These are phyloP conservation scores for Taeniopygia guttata DNA, from an alignment of 2,797 vertebrate species.

Conservation along the genomic window DNA sequence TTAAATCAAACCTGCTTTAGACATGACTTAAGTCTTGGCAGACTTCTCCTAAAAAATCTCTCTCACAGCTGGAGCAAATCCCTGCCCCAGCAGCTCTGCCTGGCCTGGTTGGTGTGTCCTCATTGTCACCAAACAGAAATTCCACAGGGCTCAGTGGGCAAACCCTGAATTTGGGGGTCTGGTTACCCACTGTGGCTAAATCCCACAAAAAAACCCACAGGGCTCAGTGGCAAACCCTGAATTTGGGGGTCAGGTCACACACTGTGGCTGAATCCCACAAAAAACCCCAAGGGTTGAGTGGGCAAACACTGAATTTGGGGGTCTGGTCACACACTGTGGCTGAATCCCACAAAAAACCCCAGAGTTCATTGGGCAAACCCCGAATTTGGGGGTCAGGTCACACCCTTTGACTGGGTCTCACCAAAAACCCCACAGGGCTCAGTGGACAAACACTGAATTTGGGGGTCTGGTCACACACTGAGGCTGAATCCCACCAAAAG, in stretches of 20 bases:
- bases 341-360: too few relatives aligned
- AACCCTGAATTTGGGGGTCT: too few relatives aligned
- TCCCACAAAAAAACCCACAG: neutral
- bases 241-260: too few relatives aligned
- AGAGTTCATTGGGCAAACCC: too few relatives aligned
- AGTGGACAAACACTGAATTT: neutral
- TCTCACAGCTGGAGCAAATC: neutral
- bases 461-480: neutral
- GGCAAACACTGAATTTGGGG: too few relatives aligned
- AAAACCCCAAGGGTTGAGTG: too few relatives aligned
- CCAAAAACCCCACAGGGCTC: accelerated
- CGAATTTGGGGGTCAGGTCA: too few relatives aligned
- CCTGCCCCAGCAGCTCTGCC: neutral
- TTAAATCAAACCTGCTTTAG: neutral
- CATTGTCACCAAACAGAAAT: accelerated
- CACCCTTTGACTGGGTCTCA: too few relatives aligned
- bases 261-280: too few relatives aligned
- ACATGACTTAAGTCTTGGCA: neutral
- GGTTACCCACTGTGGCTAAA: too few relatives aligned
- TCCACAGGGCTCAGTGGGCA: neutral
- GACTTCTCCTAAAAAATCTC: neutral
- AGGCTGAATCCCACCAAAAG: neutral
- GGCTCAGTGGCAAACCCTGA: too few relatives aligned
- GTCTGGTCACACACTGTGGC: too few relatives aligned
- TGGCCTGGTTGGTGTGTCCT: accelerated